Evolutionary conservation across 2,797 vertebrate genomes (phyloP), one percentile per base, ranked within the genome.

Genomic region (Lagodon rhomboides): DNA sequence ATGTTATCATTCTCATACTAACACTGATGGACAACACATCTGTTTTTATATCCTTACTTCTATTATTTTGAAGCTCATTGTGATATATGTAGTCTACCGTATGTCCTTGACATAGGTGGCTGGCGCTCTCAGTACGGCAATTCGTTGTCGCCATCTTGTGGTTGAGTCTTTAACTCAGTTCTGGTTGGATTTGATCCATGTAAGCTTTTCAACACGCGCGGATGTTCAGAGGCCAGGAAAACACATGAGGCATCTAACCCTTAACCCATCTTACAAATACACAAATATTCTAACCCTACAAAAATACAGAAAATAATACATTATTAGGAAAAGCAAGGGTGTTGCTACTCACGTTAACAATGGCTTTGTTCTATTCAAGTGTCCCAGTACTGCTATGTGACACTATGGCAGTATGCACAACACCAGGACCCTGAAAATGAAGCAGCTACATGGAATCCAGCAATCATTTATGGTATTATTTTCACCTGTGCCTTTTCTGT

Each of bases 61-160:
- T 3, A 17, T 22, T 25, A n/a, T 50, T 56, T n/a, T 73, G 0
- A 23, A 34, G 25, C 51, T 76, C 58, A 9, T 27, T n/a, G 30
- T 50, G 38, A 8, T 5, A 25, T 8, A 25, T 25, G 3, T 17
- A 50, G 27, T 38, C 22, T 16, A 34, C 30, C 8, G 6, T 34
- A 2, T 27, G 47, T 25, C 38, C 12, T n/a, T 20, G 9, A 47
- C 41, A 17, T 13, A 6, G 34, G 55, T 5, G 44, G 6, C 12
- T 75, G 30, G 11, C 68, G 30, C 44, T 17, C 20, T 25, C 4
- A 44, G 23, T 63, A 63, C 16, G 60, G 54, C 30, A 85, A 84
- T 43, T 83, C 20, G 22, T 49, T 89, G 79, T 82, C 82, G 86
- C 92, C 92, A 93, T 82, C 92, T 94, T 83, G 90, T 93, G 92